These are phyloP conservation scores for Lasioglossum villosulum DNA, from an alignment of 2,888 invertebrate genomes.

Conservation along the genomic window DNA sequence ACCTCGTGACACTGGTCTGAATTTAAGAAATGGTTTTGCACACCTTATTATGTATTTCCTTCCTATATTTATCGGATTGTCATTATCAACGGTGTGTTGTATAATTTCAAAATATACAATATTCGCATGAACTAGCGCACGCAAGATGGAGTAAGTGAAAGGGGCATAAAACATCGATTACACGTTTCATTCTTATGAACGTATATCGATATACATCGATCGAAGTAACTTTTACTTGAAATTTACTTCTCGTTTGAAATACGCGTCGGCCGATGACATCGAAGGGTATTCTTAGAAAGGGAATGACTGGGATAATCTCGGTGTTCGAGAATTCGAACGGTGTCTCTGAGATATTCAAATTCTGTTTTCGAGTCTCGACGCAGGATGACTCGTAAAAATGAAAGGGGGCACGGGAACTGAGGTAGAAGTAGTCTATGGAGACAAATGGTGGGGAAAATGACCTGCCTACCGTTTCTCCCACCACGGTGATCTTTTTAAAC, in stretches of 20 bases:
- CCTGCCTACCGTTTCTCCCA: constrained; percentile 1
- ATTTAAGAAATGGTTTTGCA: constrained; percentile 43
- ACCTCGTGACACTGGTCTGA: constrained; percentile 43
- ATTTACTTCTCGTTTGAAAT: background rate
- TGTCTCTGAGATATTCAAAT: constrained; percentile 6
- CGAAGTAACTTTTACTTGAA: background rate
- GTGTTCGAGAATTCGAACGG: background rate
- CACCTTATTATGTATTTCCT: constrained; percentile 25
- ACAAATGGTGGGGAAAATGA: constrained; percentile 4
- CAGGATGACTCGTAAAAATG: constrained; percentile 1
- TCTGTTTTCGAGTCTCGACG: background rate
- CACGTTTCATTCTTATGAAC: background rate
- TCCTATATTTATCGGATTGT: constrained; percentile 32
- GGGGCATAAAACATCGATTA: background rate
- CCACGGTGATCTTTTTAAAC: constrained; percentile 15
- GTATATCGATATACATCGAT: background rate
- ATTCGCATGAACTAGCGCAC: background rate
- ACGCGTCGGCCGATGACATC: background rate
- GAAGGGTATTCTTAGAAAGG: background rate
- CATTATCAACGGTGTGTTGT: constrained; percentile 18
- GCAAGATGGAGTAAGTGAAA: background rate
- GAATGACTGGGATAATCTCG: background rate
- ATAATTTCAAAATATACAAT: background rate
- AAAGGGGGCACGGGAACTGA: constrained; percentile 8
- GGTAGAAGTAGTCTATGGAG: constrained; percentile 11